Percentiles rank a stretch among this genome's conserved stretches.
phyloP scores from a whole-genome alignment of 2,888 invertebrate species.

The Drosophila monieri region DNA sequence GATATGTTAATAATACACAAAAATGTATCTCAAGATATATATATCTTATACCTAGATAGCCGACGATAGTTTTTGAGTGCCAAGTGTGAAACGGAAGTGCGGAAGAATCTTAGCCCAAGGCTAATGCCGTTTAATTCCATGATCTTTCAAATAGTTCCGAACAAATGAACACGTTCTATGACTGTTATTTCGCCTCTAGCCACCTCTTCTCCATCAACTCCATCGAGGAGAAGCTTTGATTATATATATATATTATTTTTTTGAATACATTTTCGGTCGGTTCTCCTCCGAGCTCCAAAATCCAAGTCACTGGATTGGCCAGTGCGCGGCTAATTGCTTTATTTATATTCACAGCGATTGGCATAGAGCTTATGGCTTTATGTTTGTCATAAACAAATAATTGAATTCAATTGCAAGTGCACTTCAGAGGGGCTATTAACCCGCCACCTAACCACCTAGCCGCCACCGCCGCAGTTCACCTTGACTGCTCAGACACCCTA shows the following conservation, averaged over 20 bases:
- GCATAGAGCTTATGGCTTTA: constrained; percentile 17
- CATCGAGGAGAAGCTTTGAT: constrained; percentile 27
- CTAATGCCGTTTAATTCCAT: constrained; percentile 71
- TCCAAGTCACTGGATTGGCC: constrained; percentile 31
- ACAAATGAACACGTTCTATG: constrained; percentile 65
- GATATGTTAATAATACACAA: constrained; percentile 37
- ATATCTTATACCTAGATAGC: too few relatives aligned
- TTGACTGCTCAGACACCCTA: constrained; percentile 9
- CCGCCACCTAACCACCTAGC: not conserved
- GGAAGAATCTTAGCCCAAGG: constrained; percentile 72
- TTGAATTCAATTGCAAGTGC: constrained; percentile 39
- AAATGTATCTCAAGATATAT: constrained; percentile 1
- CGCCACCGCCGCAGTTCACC: constrained; percentile 20
- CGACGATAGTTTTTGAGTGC: constrained; percentile 33
- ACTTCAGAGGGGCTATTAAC: constrained; percentile 29
- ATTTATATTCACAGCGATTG: constrained; percentile 60
- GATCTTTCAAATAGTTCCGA: constrained; percentile 63
- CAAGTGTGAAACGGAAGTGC: constrained; percentile 76
- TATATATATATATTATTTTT: constrained; percentile 27
- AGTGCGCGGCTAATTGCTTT: constrained; percentile 54
- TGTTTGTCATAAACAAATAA: constrained; percentile 28
- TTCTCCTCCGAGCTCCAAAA: not conserved
- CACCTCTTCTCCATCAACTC: constrained; percentile 3
- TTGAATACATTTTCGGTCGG: constrained; percentile 35
- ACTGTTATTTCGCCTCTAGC: constrained; percentile 52